Base-by-base conservation (phyloP, 2,888 invertebrate genomes). In the Spilosoma lubricipeda region DNA sequence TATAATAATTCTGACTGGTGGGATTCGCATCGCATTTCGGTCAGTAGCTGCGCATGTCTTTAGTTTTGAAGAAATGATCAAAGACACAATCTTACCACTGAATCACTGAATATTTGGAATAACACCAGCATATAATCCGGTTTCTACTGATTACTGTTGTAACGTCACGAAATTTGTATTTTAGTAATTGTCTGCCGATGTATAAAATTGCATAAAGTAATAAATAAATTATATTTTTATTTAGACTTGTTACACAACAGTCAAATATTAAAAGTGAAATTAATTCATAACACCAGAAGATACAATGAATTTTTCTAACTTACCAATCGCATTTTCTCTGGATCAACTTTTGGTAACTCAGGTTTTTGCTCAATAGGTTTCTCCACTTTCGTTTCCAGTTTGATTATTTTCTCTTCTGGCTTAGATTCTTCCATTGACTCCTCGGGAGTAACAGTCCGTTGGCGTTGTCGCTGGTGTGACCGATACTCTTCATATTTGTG, bases 401-500 rank as follows among this genome's bases (percentile, higher is more conserved):
- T 94, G 3, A 89, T 81, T 39, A 84, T 85, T 75, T 91, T 92
- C 0, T 92, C 93, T 7, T 87, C 86, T 2, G 82, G 74, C 81
- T 92, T 91, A 27, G 80, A 71, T 27, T 93, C 92, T 27, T 83
- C 85, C 42, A 81, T 82, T 0, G 77, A 67, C 11, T 85, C 78
- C 9, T 84, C 85, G 2, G 74, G 70, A 0, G 88, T 80, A 56
- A 83, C 91, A 3, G 89, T 84, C 27, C 91, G 85, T 72, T 93
- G 98, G 85, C 97, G 89, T 76, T 90, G 97, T 7, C 90, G 95
- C 90, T 97, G 97, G 85, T 97, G 96, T 81, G 97, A 97, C 73
- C 98, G 97, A 90, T 98, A 98, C 89, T 99, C 99, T 91, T 99
- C 98, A 90, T 99, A 99, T 89, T 99, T 99, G 78, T 98, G 98